Evolutionary conservation across 2,797 vertebrate genomes (phyloP), one percentile per base, ranked within the genome.

Genomic region (Rhodeus uyekii): DNA sequence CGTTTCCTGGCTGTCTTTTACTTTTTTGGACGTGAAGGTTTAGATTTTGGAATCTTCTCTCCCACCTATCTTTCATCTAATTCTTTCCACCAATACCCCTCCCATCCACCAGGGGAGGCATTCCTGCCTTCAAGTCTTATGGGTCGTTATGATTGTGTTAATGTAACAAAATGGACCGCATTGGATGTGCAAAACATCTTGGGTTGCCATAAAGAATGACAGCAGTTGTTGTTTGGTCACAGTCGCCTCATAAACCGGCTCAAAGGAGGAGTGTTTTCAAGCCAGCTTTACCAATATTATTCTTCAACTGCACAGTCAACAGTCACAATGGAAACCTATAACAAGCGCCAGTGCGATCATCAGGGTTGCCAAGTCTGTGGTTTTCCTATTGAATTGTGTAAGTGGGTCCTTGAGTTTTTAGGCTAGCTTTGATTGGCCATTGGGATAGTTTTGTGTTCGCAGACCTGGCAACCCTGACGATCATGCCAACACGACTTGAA

Each of bases 1-100:
- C 12, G 44, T 39, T 36, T 74, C 55, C 29, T 75, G 29, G 76
- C 44, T 64, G 60, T 74, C 14, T 13, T 82, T 76, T 64, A 60
- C 10, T 60, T 53, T 63, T 46, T 14, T 64, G 19, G 2, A 60
- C 34, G 24, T 29, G 44, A 42, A 42, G 36, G 39, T 42, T 63
- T 53, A 1, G 2, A 60, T 48, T 48, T 34, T 44, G 6, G 13
- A 38, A 72, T 50, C 63, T 67, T 78, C 19, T 22, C 29, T 76
- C 58, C 75, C 63, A 34, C 46, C 39, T 44, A 3, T 32, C 58
- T 46, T 71, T 61, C 39, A 5, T 48, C 10, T 1, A 13, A 10
- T 38, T 19, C 4, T 27, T 27, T 69, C 24, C 24, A 67, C 34
- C 34, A 5, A 5, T 8, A 8, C 36, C 29, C 3, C 48, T 79